These are phyloP conservation scores for Orthochromis malagaraziensis DNA, from an alignment of 2,113 vertebrate genomes.

Conservation along the genomic window DNA sequence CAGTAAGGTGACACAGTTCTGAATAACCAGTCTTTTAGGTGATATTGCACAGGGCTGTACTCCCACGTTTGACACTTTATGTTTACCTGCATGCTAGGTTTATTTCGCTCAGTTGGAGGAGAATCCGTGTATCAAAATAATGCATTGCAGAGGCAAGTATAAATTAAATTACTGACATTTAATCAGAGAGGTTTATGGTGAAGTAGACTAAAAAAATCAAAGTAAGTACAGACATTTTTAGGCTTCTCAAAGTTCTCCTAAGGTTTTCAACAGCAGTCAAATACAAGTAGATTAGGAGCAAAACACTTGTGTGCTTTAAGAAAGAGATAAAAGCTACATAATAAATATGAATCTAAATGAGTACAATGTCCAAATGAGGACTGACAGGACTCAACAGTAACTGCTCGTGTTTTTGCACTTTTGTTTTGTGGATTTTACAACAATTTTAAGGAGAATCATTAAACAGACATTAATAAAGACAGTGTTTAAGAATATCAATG, in stretches of 20 bases:
- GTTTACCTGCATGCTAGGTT: not conserved
- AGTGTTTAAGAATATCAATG: not conserved
- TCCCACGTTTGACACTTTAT: not conserved
- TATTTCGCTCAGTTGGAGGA: not conserved
- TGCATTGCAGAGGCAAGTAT: not conserved
- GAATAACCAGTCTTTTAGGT: not conserved
- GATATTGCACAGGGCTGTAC: not conserved
- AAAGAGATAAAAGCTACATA: not conserved
- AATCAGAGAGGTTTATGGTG: not conserved
- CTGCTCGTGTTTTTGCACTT: not conserved
- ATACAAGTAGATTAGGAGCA: not conserved
- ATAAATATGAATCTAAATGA: not conserved
- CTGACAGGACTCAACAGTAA: not conserved
- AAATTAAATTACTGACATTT: not conserved
- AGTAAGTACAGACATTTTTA: not conserved
- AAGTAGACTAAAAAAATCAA: not conserved
- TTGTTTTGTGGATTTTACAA: not conserved
- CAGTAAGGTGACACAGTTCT: not conserved
- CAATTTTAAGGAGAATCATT: not conserved
- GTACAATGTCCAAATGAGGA: not conserved
- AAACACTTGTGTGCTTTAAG: not conserved
- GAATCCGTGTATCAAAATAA: not conserved
- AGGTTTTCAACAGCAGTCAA: not conserved
- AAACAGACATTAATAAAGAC: not conserved
- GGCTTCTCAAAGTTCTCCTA: not conserved